phyloP scores from a whole-genome alignment of 1,140 invertebrate genomes.

The Bombus balteatus region DNA sequence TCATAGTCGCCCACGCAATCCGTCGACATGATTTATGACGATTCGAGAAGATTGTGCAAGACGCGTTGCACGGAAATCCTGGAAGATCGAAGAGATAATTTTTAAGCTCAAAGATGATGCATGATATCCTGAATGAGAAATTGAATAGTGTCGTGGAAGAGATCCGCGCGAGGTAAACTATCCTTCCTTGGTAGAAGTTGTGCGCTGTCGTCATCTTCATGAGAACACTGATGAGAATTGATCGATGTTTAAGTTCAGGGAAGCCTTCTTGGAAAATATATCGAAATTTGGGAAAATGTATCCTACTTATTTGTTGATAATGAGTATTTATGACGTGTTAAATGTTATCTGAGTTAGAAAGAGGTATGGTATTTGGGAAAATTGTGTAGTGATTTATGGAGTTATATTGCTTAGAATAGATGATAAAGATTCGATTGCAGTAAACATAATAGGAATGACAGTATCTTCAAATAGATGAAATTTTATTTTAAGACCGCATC shows the following conservation, averaged over 20 bases:
- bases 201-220: background rate
- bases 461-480: too few species aligned
- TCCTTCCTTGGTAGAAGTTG: background rate
- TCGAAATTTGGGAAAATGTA: too few species aligned
- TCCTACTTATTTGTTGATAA: too few species aligned
- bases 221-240: background rate
- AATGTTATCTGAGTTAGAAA: too few species aligned
- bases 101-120: slow-evolving; percentile 54
- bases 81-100: slow-evolving; percentile 58
- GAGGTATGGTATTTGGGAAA: too few species aligned
- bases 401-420: too few species aligned
- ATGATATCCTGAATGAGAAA: slow-evolving; percentile 41
- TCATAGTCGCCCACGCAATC: slow-evolving; percentile 55
- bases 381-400: too few species aligned
- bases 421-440: too few species aligned
- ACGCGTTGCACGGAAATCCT: slow-evolving; percentile 52
- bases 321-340: too few species aligned
- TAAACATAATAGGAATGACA: too few species aligned
- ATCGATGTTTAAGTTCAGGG: background rate
- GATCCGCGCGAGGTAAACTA: background rate
- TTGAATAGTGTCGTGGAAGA: slow-evolving; percentile 25
- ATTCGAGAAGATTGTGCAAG: slow-evolving; percentile 58
- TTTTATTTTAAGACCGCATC: too few species aligned
- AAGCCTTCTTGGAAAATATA: background rate
- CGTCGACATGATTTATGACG: slow-evolving; percentile 63